Conservation (phyloP, 2,888 invertebrate genomes). For the Lasioglossum vierecki region DNA sequence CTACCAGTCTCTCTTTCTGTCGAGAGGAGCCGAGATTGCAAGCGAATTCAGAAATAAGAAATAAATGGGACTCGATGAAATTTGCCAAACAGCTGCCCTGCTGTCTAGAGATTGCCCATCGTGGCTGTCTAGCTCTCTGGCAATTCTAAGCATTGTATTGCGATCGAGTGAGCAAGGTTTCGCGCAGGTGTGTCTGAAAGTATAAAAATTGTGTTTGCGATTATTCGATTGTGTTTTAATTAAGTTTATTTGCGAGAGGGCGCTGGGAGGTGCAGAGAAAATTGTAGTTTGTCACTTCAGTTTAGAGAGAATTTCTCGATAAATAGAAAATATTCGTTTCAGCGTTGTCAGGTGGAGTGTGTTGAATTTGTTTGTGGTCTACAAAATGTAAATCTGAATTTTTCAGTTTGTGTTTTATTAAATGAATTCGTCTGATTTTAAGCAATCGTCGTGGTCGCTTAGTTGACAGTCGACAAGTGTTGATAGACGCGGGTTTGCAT, state of each 20-base stretch:
- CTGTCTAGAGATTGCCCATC: neutral
- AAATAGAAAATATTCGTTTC: neutral
- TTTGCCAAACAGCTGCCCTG: neutral
- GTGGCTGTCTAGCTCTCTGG: neutral
- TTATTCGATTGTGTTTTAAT: neutral
- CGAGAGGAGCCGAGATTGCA: constrained; percentile 1
- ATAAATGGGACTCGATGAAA: constrained; percentile 9
- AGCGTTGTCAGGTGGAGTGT: neutral
- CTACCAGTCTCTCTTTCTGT: neutral
- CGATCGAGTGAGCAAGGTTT: neutral
- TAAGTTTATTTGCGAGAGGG: neutral
- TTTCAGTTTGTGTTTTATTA: neutral
- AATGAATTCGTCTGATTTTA: neutral
- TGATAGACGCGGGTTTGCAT: neutral
- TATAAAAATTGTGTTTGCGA: neutral
- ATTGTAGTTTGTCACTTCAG: neutral
- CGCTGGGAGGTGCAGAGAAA: neutral
- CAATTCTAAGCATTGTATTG: neutral
- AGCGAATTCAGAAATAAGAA: neutral
- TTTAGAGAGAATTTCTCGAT: neutral
- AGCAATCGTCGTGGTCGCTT: neutral
- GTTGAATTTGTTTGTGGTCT: neutral
- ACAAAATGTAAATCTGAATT: neutral
- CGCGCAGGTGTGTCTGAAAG: neutral
- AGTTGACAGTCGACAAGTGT: neutral